Evolutionary conservation across 2,797 vertebrate genomes (phyloP).

Genomic region (Setipinna tenuifilis): DNA sequence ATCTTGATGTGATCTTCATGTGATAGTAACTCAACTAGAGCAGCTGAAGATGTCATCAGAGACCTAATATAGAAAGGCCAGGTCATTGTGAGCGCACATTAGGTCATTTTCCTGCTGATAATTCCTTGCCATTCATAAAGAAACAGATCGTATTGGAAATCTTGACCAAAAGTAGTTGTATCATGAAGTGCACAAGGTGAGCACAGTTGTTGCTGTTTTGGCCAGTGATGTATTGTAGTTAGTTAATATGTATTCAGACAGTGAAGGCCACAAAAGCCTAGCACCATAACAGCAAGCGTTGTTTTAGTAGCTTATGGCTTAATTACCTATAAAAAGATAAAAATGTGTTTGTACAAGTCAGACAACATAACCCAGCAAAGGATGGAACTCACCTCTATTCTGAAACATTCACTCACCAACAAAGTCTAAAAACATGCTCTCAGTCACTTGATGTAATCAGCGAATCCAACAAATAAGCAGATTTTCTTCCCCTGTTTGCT

Average conservation of each 20-base stretch:
- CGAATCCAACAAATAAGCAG: not conserved
- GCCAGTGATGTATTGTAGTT: not conserved
- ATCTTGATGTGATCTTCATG: slow-evolving; percentile 15
- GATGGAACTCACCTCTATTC: not conserved
- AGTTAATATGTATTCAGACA: not conserved
- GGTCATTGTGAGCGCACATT: not conserved
- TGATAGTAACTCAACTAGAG: not conserved
- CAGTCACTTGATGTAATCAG: slow-evolving; percentile 3
- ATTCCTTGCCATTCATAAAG: not conserved
- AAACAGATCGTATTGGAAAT: not conserved
- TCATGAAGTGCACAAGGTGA: not conserved
- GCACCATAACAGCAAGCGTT: too few relatives aligned
- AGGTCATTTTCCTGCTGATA: not conserved
- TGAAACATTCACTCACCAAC: not conserved
- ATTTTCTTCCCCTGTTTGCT: not conserved
- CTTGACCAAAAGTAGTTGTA: not conserved
- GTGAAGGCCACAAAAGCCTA: not conserved
- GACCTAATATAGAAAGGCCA: not conserved
- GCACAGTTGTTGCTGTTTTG: not conserved
- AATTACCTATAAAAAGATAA: too few relatives aligned
- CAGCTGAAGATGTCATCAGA: slow-evolving; percentile 4
- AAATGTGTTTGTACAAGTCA: not conserved
- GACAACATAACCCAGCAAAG: not conserved
- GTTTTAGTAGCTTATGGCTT: too few relatives aligned
- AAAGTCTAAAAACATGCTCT: not conserved